phyloP scores from a whole-genome alignment of 2,113 vertebrate genomes.

The Corapipo altera region DNA sequence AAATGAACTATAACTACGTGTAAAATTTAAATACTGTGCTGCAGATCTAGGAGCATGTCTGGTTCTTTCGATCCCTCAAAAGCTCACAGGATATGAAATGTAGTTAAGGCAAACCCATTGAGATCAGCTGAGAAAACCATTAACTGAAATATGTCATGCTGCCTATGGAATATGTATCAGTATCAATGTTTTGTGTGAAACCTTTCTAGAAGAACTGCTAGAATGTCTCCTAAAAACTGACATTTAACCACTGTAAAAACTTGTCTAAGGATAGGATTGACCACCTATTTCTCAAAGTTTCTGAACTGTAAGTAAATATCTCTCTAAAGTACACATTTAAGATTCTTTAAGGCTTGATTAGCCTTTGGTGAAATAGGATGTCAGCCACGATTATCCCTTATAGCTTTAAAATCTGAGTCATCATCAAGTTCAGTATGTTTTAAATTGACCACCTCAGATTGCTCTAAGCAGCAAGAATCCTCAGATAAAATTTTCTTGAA shows the following conservation, averaged over 20 bases:
- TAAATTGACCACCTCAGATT: neutral
- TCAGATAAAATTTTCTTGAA: neutral
- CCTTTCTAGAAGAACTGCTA: neutral
- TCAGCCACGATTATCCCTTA: neutral
- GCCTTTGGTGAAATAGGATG: neutral
- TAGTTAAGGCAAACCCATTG: neutral
- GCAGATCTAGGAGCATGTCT: neutral
- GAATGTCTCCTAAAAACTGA: neutral
- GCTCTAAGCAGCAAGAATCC: neutral
- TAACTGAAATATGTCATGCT: neutral
- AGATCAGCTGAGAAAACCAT: neutral
- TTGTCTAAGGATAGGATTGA: neutral
- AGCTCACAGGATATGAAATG: neutral
- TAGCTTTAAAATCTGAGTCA: neutral
- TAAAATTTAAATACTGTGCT: neutral
- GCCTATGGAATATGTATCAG: neutral
- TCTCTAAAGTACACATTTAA: neutral
- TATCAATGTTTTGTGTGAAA: neutral
- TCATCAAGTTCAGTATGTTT: neutral
- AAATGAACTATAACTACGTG: neutral
- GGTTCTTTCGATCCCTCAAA: neutral
- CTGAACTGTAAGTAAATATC: neutral
- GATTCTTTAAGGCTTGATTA: neutral
- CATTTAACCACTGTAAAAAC: neutral
- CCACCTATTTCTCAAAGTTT: neutral